Conservation (phyloP, 2,888 invertebrate genomes). For the Drosophila tripunctata region DNA sequence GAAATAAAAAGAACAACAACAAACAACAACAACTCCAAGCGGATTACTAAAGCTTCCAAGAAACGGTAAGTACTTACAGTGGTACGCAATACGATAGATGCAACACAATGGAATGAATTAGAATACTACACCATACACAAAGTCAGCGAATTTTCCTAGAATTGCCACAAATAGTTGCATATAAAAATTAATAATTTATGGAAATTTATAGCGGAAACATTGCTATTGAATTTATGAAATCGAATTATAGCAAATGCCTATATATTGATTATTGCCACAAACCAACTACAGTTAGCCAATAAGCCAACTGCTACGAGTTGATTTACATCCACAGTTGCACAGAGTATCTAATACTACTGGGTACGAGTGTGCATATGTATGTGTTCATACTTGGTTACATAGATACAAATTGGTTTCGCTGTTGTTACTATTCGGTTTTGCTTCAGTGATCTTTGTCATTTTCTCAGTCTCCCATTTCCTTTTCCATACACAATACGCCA, state of each 20-base stretch:
- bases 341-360: slow-evolving; percentile 29
- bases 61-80: slow-evolving; percentile 64
- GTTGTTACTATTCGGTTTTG: slow-evolving; percentile 71
- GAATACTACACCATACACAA: slow-evolving; percentile 8
- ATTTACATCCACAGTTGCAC: slow-evolving; percentile 26
- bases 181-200: not conserved
- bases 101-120: slow-evolving; percentile 5
- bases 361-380: slow-evolving; percentile 15
- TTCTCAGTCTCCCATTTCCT: slow-evolving; percentile 76
- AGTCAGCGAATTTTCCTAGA: slow-evolving; percentile 21
- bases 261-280: not conserved
- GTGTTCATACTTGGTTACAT: slow-evolving; percentile 44
- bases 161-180: slow-evolving; percentile 1
- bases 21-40: slow-evolving; percentile 25
- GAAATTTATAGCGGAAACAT: too few relatives aligned
- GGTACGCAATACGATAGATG: too few relatives aligned
- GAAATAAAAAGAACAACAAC: slow-evolving; percentile 10
- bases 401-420: slow-evolving; percentile 61
- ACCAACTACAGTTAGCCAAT: not conserved
- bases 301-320: slow-evolving; percentile 6
- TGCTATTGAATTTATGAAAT: too few relatives aligned
- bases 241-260: not conserved
- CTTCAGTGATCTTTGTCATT: slow-evolving; percentile 81
- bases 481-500: slow-evolving; percentile 45
- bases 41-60: slow-evolving; percentile 65